A percentile compares a stretch with the other conserved stretches of the same genome.
Conservation (phyloP, 2,888 invertebrate genomes). For the Himalopsyche tibetana region DNA sequence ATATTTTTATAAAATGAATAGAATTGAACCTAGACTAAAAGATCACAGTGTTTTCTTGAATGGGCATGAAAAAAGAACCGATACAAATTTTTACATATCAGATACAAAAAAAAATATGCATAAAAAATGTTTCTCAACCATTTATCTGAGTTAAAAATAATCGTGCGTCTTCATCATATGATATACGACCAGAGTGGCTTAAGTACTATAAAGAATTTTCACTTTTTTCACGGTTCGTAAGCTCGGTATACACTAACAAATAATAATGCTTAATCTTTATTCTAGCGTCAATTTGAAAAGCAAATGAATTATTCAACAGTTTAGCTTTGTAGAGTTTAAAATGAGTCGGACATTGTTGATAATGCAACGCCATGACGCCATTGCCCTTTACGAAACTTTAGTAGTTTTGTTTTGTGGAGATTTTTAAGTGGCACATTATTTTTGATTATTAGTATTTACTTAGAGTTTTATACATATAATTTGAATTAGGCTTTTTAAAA, state of each 20-base stretch:
- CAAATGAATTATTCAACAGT: constrained; percentile 43
- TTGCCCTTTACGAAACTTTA: not conserved
- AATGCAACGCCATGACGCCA: constrained; percentile 30
- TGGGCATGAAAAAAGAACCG: no score
- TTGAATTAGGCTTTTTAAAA: no score
- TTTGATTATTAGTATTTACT: no score
- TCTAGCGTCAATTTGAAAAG: constrained; percentile 37
- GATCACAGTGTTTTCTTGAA: no score
- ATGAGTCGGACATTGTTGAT: constrained; percentile 40
- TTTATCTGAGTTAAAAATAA: not conserved
- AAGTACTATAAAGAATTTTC: constrained; percentile 21
- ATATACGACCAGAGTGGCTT: constrained; percentile 19
- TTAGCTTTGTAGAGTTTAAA: constrained; percentile 40
- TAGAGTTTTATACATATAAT: no score
- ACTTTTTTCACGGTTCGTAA: constrained; percentile 36
- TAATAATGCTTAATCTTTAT: constrained; percentile 43
- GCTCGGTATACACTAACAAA: constrained; percentile 15
- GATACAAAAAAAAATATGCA: no score
- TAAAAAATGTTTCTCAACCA: no score
- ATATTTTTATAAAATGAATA: no score
- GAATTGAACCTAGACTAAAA: no score
- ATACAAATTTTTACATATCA: no score
- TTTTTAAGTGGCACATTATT: no score
- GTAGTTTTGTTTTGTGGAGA: no score
- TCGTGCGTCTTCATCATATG: constrained; percentile 31